A percentile compares a stretch with the other conserved stretches of the same genome.
phyloP scores from a whole-genome alignment of 1,140 invertebrate genomes.

The Bursaphelenchus mucronatus region DNA sequence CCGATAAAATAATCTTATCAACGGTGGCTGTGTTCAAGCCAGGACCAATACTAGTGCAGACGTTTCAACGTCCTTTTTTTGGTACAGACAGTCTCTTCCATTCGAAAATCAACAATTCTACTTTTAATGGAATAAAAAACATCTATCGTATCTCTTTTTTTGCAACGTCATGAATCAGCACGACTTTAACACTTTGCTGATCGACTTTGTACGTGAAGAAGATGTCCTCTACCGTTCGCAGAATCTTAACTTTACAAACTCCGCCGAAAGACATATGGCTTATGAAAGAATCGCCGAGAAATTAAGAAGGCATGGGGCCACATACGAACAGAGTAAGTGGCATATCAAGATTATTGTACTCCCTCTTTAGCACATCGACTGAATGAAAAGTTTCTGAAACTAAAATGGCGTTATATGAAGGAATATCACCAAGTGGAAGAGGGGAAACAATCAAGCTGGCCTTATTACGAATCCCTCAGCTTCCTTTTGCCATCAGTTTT shows the following conservation, averaged over 20 bases:
- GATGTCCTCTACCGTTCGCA: too few species aligned
- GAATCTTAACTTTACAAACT: background rate
- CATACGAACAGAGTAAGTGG: conserved; percentile 16
- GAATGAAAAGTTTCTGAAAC: conserved; percentile 20
- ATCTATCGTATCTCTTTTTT: too few species aligned
- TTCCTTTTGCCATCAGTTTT: conserved; percentile 19
- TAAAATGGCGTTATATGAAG: conserved; percentile 19
- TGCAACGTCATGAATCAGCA: too few species aligned
- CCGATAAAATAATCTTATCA: too few species aligned
- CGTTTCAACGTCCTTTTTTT: too few species aligned
- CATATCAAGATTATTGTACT: background rate
- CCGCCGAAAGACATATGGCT: conserved; percentile 9
- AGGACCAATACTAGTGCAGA: too few species aligned
- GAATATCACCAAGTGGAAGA: conserved; percentile 4
- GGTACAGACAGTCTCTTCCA: too few species aligned
- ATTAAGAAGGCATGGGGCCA: conserved; percentile 11
- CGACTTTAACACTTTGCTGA: too few species aligned
- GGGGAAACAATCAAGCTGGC: conserved; percentile 14
- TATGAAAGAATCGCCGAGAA: conserved; percentile 17
- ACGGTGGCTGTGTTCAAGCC: too few species aligned
- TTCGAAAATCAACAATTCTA: too few species aligned
- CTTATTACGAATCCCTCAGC: conserved; percentile 19
- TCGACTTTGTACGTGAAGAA: too few species aligned
- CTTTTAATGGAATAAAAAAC: too few species aligned
- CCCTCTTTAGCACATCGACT: conserved; percentile 11